A percentile compares a stretch with the other conserved stretches of the same genome.
These are phyloP conservation scores for Elanus axillaris DNA, from an alignment of 2,113 vertebrate species.

Conservation along the genomic window DNA sequence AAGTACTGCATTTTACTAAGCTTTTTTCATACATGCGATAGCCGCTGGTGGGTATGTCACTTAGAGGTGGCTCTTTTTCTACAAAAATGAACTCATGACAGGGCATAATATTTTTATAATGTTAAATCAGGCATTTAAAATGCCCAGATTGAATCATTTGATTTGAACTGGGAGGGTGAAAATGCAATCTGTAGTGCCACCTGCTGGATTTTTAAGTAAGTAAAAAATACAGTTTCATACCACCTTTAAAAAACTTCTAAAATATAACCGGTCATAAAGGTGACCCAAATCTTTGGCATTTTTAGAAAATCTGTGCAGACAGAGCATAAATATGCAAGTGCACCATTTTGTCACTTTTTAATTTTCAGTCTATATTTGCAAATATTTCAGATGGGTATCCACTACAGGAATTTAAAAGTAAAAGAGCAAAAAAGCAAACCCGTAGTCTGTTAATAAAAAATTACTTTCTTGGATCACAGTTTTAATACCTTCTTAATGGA, in stretches of 20 bases:
- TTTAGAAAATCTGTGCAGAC: not conserved
- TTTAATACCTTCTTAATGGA: not conserved
- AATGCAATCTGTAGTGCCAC: constrained; percentile 65
- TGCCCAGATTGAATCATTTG: not conserved
- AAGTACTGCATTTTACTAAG: not conserved
- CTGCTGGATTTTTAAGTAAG: constrained; percentile 61
- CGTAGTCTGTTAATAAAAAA: not conserved
- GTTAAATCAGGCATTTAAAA: constrained; percentile 1
- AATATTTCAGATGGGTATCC: not conserved
- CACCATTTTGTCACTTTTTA: not conserved
- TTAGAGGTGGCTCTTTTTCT: not conserved
- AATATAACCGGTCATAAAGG: not conserved
- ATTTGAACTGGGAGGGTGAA: not conserved
- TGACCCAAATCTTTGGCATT: not conserved
- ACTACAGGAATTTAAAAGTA: not conserved
- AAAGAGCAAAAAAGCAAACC: not conserved
- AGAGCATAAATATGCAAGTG: not conserved
- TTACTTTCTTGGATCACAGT: accelerated
- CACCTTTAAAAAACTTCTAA: not conserved
- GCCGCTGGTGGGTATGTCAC: not conserved
- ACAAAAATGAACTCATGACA: not conserved
- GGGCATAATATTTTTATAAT: constrained; percentile 17
- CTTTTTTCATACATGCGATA: not conserved
- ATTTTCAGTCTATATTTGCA: not conserved
- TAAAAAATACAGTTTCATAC: not conserved